Evolutionary conservation across 2,888 invertebrate genomes (phyloP), one percentile per base, ranked within the genome.

Genomic region (Fabriciana adippe): DNA sequence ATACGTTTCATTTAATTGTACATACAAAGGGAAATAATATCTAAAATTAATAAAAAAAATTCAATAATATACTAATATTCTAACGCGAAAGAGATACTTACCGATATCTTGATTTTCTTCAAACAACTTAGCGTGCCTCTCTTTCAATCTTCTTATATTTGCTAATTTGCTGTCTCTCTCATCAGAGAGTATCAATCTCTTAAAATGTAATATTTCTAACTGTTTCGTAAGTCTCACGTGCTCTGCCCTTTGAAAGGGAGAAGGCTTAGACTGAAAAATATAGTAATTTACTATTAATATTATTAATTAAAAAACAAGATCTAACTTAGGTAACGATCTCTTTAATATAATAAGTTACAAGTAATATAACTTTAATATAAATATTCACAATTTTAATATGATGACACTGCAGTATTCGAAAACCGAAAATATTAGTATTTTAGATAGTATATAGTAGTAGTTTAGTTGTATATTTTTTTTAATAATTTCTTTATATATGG

Each of bases 101-200:
- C 95, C 94, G 79, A 93, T 92, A 82, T 96, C 95, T 79, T 95
- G 94, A 80, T 96, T 96, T 73, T 94, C 93, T 75, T 97, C 96
- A 50, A 94, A 93, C 59, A 96, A 81, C 65, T 93, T 92, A 53
- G 93, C 92, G 73, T 95, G 94, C 77, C 90, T 93, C 79, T 94
- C 94, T 85, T 95, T 96, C 73, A 96, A 89, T 74, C 93, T 90
- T 74, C 95, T 90, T 70, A 96, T 89, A 75, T 93, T 93, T 0
- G 93, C 93, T 72, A 94, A 90, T 79, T 95, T 95, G 79, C 94
- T 93, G 66, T 95, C 94, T 76, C 95, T 93, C 82, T 97, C 96
- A 72, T 96, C 95, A 8, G 94, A 93, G 47, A 97, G 88, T 73
- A 96, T 89, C 72, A 94, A 94, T 3, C 95, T 94, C 78, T 95